Conservation (phyloP, 2,888 invertebrate genomes). For the Bedellia somnulentella region DNA sequence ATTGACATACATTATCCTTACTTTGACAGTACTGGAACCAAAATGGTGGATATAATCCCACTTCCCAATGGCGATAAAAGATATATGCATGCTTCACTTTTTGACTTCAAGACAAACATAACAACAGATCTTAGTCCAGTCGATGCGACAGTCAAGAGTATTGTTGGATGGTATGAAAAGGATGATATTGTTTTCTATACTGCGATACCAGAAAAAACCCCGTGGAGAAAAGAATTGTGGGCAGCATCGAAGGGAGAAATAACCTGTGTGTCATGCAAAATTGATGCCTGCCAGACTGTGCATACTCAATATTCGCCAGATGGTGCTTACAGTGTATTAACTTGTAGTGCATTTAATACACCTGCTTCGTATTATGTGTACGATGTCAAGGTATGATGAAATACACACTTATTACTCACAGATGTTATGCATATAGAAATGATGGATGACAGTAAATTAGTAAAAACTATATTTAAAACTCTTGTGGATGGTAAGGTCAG, state of each 20-base stretch:
- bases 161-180: conserved; percentile 65
- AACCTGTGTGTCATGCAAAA: conserved; percentile 64
- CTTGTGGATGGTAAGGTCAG: too few relatives aligned
- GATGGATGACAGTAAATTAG: too few relatives aligned
- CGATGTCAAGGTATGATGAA: conserved; percentile 38
- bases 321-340: conserved; percentile 27
- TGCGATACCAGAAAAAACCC: conserved; percentile 64
- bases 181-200: conserved; percentile 67
- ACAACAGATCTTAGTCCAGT: conserved; percentile 54
- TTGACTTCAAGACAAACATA: conserved; percentile 32
- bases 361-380: conserved; percentile 47
- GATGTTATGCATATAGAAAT: too few relatives aligned
- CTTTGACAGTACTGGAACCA: conserved; percentile 42
- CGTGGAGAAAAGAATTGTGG: conserved; percentile 72
- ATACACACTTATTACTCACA: too few relatives aligned
- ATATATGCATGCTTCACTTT: conserved; percentile 40
- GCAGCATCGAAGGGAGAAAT: conserved; percentile 61
- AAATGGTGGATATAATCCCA: conserved; percentile 43
- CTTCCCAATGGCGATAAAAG: conserved; percentile 30
- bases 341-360: conserved; percentile 31
- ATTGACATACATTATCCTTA: conserved; percentile 61
- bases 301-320: conserved; percentile 60
- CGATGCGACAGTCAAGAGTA: conserved; percentile 58
- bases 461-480: too few relatives aligned
- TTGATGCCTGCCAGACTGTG: conserved; percentile 67